Base-by-base conservation (phyloP, 2,888 invertebrate species). In the Eilema griseolum region DNA sequence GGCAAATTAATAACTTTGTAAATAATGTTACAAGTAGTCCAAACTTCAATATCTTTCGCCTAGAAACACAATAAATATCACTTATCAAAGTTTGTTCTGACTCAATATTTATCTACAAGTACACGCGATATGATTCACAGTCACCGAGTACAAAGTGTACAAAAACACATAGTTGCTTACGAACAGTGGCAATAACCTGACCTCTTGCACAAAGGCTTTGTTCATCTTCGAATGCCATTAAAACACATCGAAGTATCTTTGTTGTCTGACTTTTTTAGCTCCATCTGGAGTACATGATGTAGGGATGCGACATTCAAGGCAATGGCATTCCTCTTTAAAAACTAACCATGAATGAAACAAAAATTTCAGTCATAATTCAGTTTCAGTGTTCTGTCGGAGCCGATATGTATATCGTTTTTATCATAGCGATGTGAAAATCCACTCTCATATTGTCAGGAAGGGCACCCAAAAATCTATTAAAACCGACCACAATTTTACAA, bases 41-140 rank as follows among this genome's bases (percentile, higher is more conserved):
- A 37, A 37, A 62, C 8, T 52, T 26, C 28, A 52, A 64, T 64
- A 4, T 20, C 24, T 24, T 62, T 62, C 26, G 11, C 41, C 41
- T 62, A 41, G 62, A 14, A 26, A 62, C 26, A 62, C 7, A 20
- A 20, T 20, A 20, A 3, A 20, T 26, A 26, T 4, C 11, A 26
- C 20, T 62, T 62, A 41, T 20, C 24, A 41, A 62, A 26, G 24
- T 24, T 24, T 14, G 20, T 24, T 56, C 5, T 66, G 33, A 57
- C 57, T 66, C 57, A 57, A 57, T 37, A 33, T 57, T 57, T 33
- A 37, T 64, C 64, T 41, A 41, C n/a, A n/a, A n/a, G n/a, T 24
- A 11, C 26, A 24, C 20, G 41, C 41, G n/a, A 26, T 41, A 41
- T 41, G 23, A 62, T 62, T 11, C 26, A 62, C 62, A 26, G 16